Evolutionary conservation across 2,113 vertebrate genomes (phyloP).

Genomic region (Bambusicola thoracicus): DNA sequence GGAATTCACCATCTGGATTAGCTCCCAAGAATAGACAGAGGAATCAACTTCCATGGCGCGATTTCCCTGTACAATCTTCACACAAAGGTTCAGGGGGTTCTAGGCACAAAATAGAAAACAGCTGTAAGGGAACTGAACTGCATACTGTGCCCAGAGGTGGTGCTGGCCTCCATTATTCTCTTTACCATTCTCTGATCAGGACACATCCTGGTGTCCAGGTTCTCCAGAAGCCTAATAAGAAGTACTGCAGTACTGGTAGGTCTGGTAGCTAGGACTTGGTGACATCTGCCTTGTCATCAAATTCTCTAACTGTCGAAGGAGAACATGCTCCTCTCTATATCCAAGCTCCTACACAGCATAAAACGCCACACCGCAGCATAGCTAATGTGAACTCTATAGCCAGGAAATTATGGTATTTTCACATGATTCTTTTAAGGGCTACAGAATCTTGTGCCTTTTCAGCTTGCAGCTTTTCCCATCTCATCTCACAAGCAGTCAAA

Average conservation of each 20-base stretch:
- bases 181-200: background rate
- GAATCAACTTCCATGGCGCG: conserved; percentile 94
- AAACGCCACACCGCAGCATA: background rate
- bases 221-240: background rate
- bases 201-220: background rate
- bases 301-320: background rate
- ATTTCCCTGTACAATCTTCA: conserved; percentile 98
- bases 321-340: background rate
- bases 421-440: background rate
- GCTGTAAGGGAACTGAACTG: background rate
- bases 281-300: background rate
- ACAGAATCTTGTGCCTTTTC: background rate
- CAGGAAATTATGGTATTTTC: background rate
- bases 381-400: fast-evolving
- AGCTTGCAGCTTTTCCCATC: background rate
- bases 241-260: background rate
- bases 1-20: conserved; percentile 90
- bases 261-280: background rate
- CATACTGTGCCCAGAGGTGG: background rate
- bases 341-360: background rate
- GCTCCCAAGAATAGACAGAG: conserved; percentile 84
- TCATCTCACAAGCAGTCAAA: background rate
- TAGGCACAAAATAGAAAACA: conserved; percentile 67
- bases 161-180: background rate
- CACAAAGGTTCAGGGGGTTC: conserved; percentile 97